These are phyloP conservation scores for Furnarius figulus DNA, from an alignment of 2,113 vertebrate species.

Conservation along the genomic window DNA sequence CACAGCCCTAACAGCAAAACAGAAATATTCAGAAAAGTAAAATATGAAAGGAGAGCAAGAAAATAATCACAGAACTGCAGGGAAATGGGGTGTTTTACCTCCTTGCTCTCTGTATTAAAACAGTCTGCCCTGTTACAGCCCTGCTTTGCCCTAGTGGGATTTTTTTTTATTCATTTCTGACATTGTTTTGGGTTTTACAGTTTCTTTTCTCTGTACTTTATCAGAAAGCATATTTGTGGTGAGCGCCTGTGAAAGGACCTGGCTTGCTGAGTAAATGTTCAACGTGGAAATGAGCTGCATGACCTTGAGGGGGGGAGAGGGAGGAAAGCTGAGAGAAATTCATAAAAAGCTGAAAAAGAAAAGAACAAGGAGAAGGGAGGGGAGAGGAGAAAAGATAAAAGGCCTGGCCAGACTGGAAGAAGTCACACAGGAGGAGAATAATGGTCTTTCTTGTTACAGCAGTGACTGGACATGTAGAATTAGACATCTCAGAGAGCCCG, in stretches of 20 bases:
- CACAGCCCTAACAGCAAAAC: background rate
- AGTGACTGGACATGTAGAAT: background rate
- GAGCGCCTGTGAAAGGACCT: slow-evolving; percentile 88
- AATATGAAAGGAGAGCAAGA: background rate
- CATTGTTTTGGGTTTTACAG: slow-evolving; percentile 64
- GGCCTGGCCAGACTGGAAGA: background rate
- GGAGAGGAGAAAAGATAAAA: background rate
- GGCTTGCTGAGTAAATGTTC: slow-evolving; percentile 86
- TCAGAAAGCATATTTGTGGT: slow-evolving; percentile 93
- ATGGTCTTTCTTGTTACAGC: background rate
- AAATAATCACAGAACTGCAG: background rate
- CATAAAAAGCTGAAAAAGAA: slow-evolving; percentile 54
- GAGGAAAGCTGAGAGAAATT: slow-evolving; percentile 29
- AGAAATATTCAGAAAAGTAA: background rate
- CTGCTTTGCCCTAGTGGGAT: background rate
- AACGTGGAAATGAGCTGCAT: slow-evolving; percentile 76
- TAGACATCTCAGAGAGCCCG: background rate
- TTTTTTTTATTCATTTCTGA: slow-evolving; percentile 21
- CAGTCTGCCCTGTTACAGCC: background rate
- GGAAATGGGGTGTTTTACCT: background rate
- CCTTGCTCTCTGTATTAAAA: background rate
- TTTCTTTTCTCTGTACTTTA: slow-evolving; percentile 87
- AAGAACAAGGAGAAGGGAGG: slow-evolving; percentile 6
- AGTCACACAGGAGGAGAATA: background rate
- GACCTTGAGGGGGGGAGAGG: slow-evolving; percentile 83